These are phyloP conservation scores for Tortricodes alternella DNA, from an alignment of 2,888 invertebrate genomes.

Conservation along the genomic window DNA sequence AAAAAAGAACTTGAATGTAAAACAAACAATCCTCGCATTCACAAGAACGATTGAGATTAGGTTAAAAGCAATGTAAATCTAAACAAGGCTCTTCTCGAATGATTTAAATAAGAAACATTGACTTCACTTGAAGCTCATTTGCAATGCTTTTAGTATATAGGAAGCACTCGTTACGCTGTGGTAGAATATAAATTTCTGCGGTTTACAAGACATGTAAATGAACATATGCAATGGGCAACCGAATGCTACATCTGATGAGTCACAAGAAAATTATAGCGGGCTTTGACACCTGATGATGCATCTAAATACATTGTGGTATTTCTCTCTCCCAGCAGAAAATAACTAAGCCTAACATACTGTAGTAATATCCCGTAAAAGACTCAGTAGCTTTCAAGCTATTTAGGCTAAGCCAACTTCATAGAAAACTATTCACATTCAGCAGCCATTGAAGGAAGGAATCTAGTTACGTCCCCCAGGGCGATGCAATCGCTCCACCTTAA, in stretches of 20 bases:
- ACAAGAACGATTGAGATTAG: neutral
- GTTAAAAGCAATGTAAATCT: neutral
- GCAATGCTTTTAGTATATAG: neutral
- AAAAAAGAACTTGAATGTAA: neutral
- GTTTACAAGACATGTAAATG: too few relatives aligned
- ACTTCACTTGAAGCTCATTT: neutral
- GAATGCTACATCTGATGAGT: too few relatives aligned
- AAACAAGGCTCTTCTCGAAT: neutral
- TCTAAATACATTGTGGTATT: too few relatives aligned
- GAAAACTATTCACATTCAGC: constrained; percentile 9
- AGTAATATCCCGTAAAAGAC: too few relatives aligned
- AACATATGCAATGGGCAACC: too few relatives aligned
- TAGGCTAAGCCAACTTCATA: constrained; percentile 4
- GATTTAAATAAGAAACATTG: neutral
- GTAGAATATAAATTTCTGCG: neutral
- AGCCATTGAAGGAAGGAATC: constrained; percentile 8
- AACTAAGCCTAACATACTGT: too few relatives aligned
- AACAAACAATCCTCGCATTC: neutral
- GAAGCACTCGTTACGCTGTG: neutral
- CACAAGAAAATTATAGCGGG: neutral
- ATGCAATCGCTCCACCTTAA: constrained; percentile 63
- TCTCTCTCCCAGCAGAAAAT: too few relatives aligned
- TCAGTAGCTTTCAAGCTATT: constrained; percentile 9
- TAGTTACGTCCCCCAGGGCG: constrained; percentile 38
- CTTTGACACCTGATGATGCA: neutral